Evolutionary conservation across 1,140 invertebrate species (phyloP), one percentile per base, ranked within the genome.

Genomic region (Hyphantria cunea): DNA sequence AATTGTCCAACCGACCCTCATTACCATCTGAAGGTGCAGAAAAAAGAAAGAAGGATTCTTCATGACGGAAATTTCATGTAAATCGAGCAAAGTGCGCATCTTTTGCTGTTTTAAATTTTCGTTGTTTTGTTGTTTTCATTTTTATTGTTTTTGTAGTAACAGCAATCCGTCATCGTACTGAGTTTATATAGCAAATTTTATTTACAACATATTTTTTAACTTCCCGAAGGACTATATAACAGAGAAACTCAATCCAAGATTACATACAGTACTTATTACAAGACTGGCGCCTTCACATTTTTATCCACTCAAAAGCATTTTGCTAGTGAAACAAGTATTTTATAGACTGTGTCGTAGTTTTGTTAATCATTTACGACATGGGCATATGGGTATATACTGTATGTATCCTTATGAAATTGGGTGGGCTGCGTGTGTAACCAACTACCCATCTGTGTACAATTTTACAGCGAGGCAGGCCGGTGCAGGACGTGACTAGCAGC

Each of bases 51-150:
- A 78, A 80, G 75, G 80, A 80, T 76, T 80, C 71, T 69, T 68
- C 75, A 76, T 75, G 71, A 71, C 76, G 71, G 76, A 84, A 84
- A 86, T 84, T 82, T 80, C 76, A 87, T 85, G 81, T 79, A 84
- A 87, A 87, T 86, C 82, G 66, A 68, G 63, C 72, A 66, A 76
- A 78, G 72, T 73, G 75, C 67, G 64, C 68, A 64, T 59, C 61
- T 69, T 33, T 76, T 73, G 59, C 64, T 80, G 80, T 73, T 77
- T 72, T 78, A 77, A 72, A 73, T 72, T 70, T 68, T 41, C 53
- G 66, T 70, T 72, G n/a, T n/a, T n/a, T n/a, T n/a, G n/a, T 55
- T 54, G 45, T 37, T 66, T 6, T 42, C 59, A 58, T 51, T 64
- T 66, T 71, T 71, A 71, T 72, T 77, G 68, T 73, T 61, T 55